Base-by-base conservation (phyloP, 2,888 invertebrate genomes). In the Dynastes hyllus region DNA sequence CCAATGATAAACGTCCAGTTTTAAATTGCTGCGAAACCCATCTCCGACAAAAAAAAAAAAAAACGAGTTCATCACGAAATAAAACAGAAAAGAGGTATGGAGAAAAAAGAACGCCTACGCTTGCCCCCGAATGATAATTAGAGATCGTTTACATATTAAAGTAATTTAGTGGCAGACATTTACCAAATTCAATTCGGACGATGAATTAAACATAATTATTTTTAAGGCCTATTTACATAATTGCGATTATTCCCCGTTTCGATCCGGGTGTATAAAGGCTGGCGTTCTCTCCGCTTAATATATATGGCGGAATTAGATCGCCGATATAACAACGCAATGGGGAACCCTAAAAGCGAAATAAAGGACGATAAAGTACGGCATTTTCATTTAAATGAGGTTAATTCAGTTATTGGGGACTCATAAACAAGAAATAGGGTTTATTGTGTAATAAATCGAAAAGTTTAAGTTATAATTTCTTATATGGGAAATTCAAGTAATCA, bases 131-230 rank as follows among this genome's bases (percentile, higher is more conserved):
- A 53, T 71, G 55, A 55, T 71, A 71, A 55, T 71, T 71, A 53
- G 71, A 55, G 55, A 37, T 71, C 71, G 71, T 71, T 71, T 71
- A 71, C 71, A 71, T 71, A 55, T 71, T 71, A 71, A 71, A 71
- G 55, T 55, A 55, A 71, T 71, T 71, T 71, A 71, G 55, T 71
- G 71, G n/a, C 40, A 16, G 71, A 32, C 71, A 37, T 71, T 71
- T n/a, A 22, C n/a, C 71, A 45, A 22, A 71, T 71, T 55, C 71
- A 71, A 71, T 71, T 71, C 71, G 11, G 37, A 53, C 16, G 37
- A 55, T 71, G 37, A 71, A 53, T 71, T 71, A 55, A 55, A 37
- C 71, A 71, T 71, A 53, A 37, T 71, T 70, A 70, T 71, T 71
- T 71, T 71, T 71, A 71, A 71, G 40, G 66, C 66, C 66, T 40